Percentiles rank a stretch among this genome's conserved stretches.
Conservation (phyloP, 1,140 invertebrate genomes). For the Atta colombica region DNA sequence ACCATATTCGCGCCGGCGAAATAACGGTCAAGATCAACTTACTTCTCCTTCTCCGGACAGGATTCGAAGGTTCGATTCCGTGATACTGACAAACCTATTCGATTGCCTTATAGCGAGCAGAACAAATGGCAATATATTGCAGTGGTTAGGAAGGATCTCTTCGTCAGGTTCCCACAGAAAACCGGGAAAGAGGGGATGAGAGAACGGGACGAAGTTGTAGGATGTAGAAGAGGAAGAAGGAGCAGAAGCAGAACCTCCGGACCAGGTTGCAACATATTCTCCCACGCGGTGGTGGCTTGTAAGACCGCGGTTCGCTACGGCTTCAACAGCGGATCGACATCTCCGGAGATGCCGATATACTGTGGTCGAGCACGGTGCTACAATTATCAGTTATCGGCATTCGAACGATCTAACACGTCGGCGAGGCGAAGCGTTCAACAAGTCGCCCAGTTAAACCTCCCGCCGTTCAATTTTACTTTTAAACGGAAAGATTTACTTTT, state of each 20-base stretch:
- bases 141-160: slow-evolving; percentile 63
- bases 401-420: slow-evolving; percentile 58
- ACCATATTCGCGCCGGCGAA: slow-evolving; percentile 72
- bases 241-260: slow-evolving; percentile 54
- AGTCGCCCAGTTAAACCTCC: slow-evolving; percentile 15
- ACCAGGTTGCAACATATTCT: slow-evolving; percentile 60
- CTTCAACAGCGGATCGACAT: slow-evolving; percentile 75
- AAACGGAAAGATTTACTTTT: not conserved
- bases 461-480: not conserved
- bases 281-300: slow-evolving; percentile 74
- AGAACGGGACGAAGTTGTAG: slow-evolving; percentile 6
- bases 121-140: slow-evolving; percentile 76
- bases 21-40: slow-evolving; percentile 72
- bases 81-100: slow-evolving; percentile 76
- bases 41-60: slow-evolving; percentile 35
- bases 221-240: slow-evolving; percentile 42
- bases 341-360: slow-evolving; percentile 61
- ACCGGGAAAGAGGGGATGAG: not conserved
- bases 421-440: slow-evolving; percentile 39
- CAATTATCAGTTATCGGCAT: slow-evolving; percentile 67
- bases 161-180: slow-evolving; percentile 71
- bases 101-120: slow-evolving; percentile 70
- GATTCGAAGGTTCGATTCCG: slow-evolving; percentile 73
- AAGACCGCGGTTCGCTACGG: slow-evolving; percentile 69
- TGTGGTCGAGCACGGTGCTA: slow-evolving; percentile 49